These are phyloP conservation scores for Encarsia formosa DNA, from an alignment of 2,888 invertebrate genomes.

Conservation along the genomic window DNA sequence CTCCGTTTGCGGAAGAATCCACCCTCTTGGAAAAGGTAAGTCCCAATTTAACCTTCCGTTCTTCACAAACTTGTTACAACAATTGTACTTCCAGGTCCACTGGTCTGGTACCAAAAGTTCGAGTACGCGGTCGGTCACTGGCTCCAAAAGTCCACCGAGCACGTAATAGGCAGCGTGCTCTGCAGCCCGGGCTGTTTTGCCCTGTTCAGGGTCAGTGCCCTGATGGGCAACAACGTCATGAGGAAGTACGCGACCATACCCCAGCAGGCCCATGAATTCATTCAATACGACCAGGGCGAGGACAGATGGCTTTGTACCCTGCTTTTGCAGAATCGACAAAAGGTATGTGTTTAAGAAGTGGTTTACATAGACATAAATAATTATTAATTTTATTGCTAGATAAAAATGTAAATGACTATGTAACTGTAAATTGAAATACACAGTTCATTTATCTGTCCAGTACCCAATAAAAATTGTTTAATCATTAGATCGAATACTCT, in stretches of 20 bases:
- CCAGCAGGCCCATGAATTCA: conserved; percentile 76
- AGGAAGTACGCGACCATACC: conserved; percentile 78
- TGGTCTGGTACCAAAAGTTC: conserved; percentile 85
- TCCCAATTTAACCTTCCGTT: not conserved
- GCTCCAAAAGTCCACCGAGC: conserved; percentile 89
- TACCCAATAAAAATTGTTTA: too few relatives aligned
- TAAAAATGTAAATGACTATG: too few relatives aligned
- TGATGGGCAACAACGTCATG: conserved; percentile 90
- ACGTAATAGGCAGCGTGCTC: conserved; percentile 83
- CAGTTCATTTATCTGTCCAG: too few relatives aligned
- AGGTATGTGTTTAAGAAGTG: conserved; percentile 51
- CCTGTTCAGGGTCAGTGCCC: conserved; percentile 78
- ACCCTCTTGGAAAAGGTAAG: conserved; percentile 68
- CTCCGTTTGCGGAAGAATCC: conserved; percentile 86
- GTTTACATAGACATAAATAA: too few relatives aligned
- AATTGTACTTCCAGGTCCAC: conserved; percentile 59
- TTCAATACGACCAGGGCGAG: conserved; percentile 95
- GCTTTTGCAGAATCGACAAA: conserved; percentile 83
- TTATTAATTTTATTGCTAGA: too few relatives aligned
- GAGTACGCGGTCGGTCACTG: conserved; percentile 91
- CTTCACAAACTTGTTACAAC: not conserved
- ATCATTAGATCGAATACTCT: conserved; percentile 71
- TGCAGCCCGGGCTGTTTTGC: conserved; percentile 93
- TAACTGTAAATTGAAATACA: too few relatives aligned
- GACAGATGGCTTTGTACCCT: conserved; percentile 95